Evolutionary conservation across 2,113 vertebrate species (phyloP).

Genomic region (Scophthalmus maximus): DNA sequence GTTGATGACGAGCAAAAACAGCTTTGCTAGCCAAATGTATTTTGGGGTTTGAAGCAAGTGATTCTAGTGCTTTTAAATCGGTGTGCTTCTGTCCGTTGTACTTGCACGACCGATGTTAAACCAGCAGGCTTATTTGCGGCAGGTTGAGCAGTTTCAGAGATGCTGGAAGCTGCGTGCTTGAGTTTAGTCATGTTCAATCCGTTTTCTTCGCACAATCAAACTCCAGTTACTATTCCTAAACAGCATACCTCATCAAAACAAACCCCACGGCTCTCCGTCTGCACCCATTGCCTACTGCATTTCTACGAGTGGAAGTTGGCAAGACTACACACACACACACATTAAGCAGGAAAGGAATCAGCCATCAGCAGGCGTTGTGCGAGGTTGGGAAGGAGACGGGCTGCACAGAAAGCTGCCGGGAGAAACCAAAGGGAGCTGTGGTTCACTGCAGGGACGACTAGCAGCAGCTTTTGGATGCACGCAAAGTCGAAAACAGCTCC

Average conservation of each 20-base stretch:
- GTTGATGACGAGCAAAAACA: not conserved
- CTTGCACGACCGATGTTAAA: too few species aligned
- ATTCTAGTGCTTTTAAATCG: not conserved
- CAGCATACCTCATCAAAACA: not conserved
- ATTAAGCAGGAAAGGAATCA: not conserved
- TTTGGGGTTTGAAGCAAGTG: not conserved
- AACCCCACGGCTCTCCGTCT: not conserved
- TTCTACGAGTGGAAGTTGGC: not conserved
- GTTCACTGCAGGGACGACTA: not conserved
- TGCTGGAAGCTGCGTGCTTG: not conserved
- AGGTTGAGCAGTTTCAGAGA: too few species aligned
- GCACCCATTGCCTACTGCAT: not conserved
- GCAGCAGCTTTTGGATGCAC: too few species aligned
- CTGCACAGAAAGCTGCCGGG: not conserved
- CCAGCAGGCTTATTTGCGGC: too few species aligned
- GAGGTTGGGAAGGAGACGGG: not conserved
- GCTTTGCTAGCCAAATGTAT: not conserved
- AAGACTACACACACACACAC: not conserved
- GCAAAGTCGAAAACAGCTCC: too few species aligned
- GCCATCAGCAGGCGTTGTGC: too few species aligned
- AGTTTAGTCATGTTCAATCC: not conserved
- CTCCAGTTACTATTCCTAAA: not conserved
- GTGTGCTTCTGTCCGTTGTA: too few species aligned
- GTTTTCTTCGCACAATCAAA: not conserved
- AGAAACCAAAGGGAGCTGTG: not conserved